A percentile compares a stretch with the other conserved stretches of the same genome.
phyloP scores from a whole-genome alignment of 1,140 invertebrate genomes.

The Zaprionus africanus region DNA sequence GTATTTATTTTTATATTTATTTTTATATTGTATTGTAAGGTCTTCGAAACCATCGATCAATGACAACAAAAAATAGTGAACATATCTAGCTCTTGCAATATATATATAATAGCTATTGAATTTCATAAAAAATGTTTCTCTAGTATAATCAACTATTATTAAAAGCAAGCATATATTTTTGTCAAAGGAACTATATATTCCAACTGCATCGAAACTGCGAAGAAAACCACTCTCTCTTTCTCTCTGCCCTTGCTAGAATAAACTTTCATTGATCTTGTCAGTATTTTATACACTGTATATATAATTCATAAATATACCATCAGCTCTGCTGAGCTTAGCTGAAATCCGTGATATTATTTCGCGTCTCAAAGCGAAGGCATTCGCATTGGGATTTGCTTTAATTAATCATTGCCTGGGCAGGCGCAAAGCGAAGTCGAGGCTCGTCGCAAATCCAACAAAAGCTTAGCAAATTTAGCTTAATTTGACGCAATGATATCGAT shows the following conservation, averaged over 20 bases:
- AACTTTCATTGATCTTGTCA: not conserved
- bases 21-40: too few relatives aligned
- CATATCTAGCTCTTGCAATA: too few relatives aligned
- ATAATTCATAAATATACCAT: not conserved
- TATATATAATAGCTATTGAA: too few relatives aligned
- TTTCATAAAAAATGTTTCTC: too few relatives aligned
- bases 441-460: conserved; percentile 1
- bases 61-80: too few relatives aligned
- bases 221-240: too few relatives aligned
- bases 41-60: too few relatives aligned
- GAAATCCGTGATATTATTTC: not conserved
- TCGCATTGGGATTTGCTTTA: not conserved
- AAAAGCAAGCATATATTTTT: too few relatives aligned
- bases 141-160: too few relatives aligned
- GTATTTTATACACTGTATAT: not conserved
- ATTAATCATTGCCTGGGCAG: not conserved
- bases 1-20: not conserved
- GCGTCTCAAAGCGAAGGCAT: not conserved
- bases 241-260: too few relatives aligned
- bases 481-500: conserved; percentile 9
- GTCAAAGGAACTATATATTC: too few relatives aligned
- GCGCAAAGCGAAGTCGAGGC: not conserved
- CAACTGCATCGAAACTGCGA: too few relatives aligned
- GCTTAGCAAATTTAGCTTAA: conserved; percentile 17
- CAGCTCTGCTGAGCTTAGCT: not conserved